Conservation (phyloP, 2,797 vertebrate species). For the Chelidonichthys spinosus region DNA sequence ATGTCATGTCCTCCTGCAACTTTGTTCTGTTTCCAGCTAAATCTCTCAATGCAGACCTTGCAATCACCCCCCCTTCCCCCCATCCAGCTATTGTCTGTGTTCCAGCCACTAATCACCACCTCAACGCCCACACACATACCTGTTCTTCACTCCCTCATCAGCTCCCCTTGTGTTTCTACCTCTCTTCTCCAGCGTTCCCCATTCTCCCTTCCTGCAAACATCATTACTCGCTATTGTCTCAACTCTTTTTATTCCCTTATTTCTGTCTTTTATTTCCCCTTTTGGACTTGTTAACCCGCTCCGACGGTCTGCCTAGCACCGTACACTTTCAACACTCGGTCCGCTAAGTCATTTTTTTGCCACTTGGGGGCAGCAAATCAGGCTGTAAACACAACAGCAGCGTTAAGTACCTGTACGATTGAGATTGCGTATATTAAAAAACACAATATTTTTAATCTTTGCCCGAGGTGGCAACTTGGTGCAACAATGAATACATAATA, state of each 20-base stretch:
- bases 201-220: not conserved
- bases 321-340: not conserved
- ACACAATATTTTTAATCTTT: not conserved
- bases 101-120: not conserved
- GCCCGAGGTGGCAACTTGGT: not conserved
- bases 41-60: not conserved
- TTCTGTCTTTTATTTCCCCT: not conserved
- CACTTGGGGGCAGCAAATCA: not conserved
- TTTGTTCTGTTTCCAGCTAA: not conserved
- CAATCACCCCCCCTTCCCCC: not conserved
- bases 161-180: not conserved
- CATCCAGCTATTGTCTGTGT: not conserved
- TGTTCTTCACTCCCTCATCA: not conserved
- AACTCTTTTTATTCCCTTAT: not conserved
- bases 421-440: not conserved
- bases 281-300: not conserved
- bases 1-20: not conserved
- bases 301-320: not conserved
- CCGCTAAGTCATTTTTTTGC: not conserved
- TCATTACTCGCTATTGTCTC: no score
- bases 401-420: not conserved
- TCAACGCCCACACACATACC: not conserved
- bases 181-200: not conserved
- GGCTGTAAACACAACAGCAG: not conserved
- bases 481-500: not conserved